phyloP scores from a whole-genome alignment of 2,113 vertebrate species.

The Eclectus roratus region DNA sequence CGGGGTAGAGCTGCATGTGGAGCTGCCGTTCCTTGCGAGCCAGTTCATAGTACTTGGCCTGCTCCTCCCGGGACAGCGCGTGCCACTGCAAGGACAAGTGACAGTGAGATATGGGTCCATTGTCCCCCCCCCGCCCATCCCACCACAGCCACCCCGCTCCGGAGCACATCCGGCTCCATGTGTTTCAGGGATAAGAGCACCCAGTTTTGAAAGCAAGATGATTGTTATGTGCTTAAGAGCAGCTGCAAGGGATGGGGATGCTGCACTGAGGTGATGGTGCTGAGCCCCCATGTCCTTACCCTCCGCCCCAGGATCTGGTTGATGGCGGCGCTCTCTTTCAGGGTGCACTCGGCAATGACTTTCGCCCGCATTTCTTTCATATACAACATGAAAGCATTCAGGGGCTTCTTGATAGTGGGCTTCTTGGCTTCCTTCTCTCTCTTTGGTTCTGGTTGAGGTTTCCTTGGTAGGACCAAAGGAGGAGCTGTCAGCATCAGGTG shows the following conservation, averaged over 20 bases:
- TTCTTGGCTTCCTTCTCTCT: conserved; percentile 97
- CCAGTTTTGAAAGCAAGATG: not conserved
- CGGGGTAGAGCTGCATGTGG: conserved; percentile 98
- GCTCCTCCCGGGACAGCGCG: conserved; percentile 94
- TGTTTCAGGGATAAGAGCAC: not conserved
- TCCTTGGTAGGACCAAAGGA: conserved; percentile 73
- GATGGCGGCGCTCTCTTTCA: conserved; percentile 98
- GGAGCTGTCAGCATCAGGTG: not conserved
- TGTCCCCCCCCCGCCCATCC: not conserved
- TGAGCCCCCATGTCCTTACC: conserved; percentile 75
- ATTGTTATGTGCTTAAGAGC: accelerated
- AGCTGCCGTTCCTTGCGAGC: conserved; percentile 97
- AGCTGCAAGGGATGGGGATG: not conserved
- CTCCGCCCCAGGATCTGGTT: conserved; percentile 97
- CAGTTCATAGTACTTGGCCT: conserved; percentile 98
- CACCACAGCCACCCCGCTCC: accelerated
- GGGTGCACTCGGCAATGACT: conserved; percentile 96
- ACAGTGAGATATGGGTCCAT: not conserved
- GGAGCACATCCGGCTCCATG: accelerated
- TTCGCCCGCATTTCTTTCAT: conserved; percentile 99
- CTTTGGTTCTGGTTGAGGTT: conserved; percentile 89
- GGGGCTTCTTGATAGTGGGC: conserved; percentile 97
- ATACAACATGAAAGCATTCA: conserved; percentile 99
- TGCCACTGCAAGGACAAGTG: conserved; percentile 85
- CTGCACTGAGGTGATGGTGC: accelerated